Conservation (phyloP, 2,113 vertebrate species). For the Paraplagusia blochii region DNA sequence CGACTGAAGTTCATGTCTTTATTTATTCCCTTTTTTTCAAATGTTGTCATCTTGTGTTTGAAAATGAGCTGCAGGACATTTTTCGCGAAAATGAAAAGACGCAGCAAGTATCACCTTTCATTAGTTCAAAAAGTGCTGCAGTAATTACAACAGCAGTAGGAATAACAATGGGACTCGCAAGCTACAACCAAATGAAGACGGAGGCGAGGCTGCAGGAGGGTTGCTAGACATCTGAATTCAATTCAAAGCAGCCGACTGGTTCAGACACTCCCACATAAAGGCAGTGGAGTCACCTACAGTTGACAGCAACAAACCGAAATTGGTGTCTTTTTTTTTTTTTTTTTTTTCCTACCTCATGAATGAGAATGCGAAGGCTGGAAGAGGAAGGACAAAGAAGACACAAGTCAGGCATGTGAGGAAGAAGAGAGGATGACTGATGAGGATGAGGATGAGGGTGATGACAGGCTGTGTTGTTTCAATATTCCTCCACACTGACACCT, state of each 20-base stretch:
- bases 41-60: slow-evolving; percentile 27
- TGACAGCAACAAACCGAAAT: slow-evolving; percentile 55
- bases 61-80: slow-evolving; percentile 34
- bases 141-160: slow-evolving; percentile 68
- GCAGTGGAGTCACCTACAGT: slow-evolving; percentile 62
- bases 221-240: slow-evolving; percentile 65
- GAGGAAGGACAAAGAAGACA: slow-evolving; percentile 64
- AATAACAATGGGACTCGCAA: slow-evolving; percentile 36
- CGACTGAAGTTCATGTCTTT: slow-evolving; percentile 55
- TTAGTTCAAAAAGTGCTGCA: slow-evolving; percentile 68
- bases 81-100: slow-evolving; percentile 35
- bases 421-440: slow-evolving; percentile 67
- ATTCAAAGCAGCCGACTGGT: slow-evolving; percentile 67
- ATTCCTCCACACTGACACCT: slow-evolving; percentile 68
- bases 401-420: slow-evolving; percentile 65
- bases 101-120: slow-evolving; percentile 54
- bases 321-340: slow-evolving; percentile 45
- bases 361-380: slow-evolving; percentile 42
- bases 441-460: too few species aligned
- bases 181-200: slow-evolving; percentile 34
- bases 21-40: slow-evolving; percentile 42
- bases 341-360: slow-evolving; percentile 59
- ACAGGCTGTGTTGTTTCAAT: slow-evolving; percentile 67
- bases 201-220: slow-evolving; percentile 53
- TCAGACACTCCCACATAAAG: slow-evolving; percentile 55